Base-by-base conservation (phyloP, 2,888 invertebrate genomes). In the Athalia cordata region DNA sequence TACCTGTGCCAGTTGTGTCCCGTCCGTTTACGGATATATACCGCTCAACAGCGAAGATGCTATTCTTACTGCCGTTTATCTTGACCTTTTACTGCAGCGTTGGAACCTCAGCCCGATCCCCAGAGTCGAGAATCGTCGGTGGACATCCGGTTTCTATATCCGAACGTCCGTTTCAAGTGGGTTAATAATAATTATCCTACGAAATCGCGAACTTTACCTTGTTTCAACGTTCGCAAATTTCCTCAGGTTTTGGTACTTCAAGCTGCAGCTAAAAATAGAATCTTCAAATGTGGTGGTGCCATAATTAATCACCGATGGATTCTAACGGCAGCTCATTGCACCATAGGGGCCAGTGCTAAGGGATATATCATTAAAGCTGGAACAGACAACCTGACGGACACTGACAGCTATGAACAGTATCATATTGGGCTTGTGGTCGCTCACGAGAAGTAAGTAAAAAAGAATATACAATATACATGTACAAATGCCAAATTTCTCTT, bases 91-190 rank as follows among this genome's bases (percentile, higher is more conserved):
- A 29, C 29, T 29, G 62, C 13, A 62, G 49, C 43, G 29, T 75
- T 43, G 62, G 59, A 57, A 43, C 13, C 5, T 4, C 62, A 8
- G 64, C 50, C n/a, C 50, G 4, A 3, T n/a, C 13, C 5, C 49
- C 61, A 8, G 74, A 4, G 8, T 47, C 61, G 6, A 75, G 75
- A 6, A 75, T 75, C 11, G 64, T 75, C n/a, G 62, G 62, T 50
- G 74, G 74, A 62, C 3, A 75, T 3, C 50, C 49, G 5, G 62
- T 50, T 5, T n/a, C 61, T 13, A 75, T 75, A 62, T 6, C 5
- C 3, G n/a, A 62, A 7, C 75, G 75, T 75, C 75, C 75, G 8
- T 75, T 50, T 52, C 74, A 75, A 75, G 74, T 62, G 50, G 52
- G 74, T 62, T 62, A n/a, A 29, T 13, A 6, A 55, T 11, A 9